These are phyloP conservation scores for Microplitis demolitor DNA, from an alignment of 1,140 invertebrate genomes.

Conservation along the genomic window DNA sequence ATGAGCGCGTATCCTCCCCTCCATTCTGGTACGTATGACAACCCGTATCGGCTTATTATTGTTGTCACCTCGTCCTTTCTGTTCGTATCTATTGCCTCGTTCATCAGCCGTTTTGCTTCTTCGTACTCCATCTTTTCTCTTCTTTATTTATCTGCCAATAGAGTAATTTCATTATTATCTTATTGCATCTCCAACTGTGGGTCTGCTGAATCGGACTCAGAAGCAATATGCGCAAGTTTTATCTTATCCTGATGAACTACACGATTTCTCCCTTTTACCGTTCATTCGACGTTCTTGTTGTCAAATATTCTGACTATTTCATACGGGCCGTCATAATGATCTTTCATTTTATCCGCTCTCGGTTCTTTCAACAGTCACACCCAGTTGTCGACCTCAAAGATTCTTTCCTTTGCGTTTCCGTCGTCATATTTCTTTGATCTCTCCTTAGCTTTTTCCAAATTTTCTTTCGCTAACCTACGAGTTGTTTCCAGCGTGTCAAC, in stretches of 20 bases:
- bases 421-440: conserved; percentile 9
- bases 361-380: conserved; percentile 8
- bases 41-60: too few species aligned
- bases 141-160: too few species aligned
- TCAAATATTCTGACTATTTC: neutral
- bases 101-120: too few species aligned
- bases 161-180: too few species aligned
- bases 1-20: too few species aligned
- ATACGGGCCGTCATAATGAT: conserved; percentile 5
- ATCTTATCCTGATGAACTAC: neutral
- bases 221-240: neutral
- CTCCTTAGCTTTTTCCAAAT: neutral
- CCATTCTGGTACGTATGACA: too few species aligned
- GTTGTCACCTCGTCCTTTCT: too few species aligned
- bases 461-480: neutral
- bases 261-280: neutral
- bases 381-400: neutral
- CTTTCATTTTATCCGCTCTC: neutral
- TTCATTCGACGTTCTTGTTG: neutral
- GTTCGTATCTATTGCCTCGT: too few species aligned
- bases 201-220: too few species aligned
- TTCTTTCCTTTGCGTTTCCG: neutral
- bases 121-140: too few species aligned
- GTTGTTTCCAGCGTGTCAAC: neutral
- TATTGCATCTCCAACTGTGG: too few species aligned